Evolutionary conservation across 2,888 invertebrate genomes (phyloP).

Genomic region (Chalcosyrphus nemorum): DNA sequence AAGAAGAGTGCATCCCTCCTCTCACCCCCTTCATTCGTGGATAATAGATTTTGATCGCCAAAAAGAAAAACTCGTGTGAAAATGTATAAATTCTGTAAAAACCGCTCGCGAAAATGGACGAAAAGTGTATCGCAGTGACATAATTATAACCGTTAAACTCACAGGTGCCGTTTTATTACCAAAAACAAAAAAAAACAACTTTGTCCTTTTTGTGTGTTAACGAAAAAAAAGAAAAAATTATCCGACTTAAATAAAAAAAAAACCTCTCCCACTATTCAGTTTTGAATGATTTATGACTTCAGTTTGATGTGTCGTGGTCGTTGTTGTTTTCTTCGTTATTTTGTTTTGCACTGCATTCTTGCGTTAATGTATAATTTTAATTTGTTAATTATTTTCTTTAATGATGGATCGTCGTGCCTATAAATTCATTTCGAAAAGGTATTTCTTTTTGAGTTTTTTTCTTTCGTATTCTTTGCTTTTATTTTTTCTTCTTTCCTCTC

Average conservation of each 20-base stretch:
- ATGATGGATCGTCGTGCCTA: constrained; percentile 91
- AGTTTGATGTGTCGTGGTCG: constrained; percentile 70
- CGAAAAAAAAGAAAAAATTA: constrained; percentile 45
- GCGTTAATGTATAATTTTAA: constrained; percentile 79
- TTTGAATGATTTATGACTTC: constrained; percentile 65
- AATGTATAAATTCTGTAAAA: constrained; percentile 45
- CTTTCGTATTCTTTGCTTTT: constrained; percentile 80
- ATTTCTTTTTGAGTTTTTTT: constrained; percentile 84
- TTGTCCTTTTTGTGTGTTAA: constrained; percentile 49
- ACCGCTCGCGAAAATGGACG: constrained; percentile 64
- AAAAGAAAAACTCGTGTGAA: constrained; percentile 35
- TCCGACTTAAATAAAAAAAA: constrained; percentile 42
- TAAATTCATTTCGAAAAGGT: constrained; percentile 92
- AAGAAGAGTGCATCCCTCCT: constrained; percentile 25
- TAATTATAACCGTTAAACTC: constrained; percentile 40
- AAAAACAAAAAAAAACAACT: constrained; percentile 5
- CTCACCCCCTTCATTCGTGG: not conserved
- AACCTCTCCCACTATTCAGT: constrained; percentile 62
- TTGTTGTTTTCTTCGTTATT: constrained; percentile 70
- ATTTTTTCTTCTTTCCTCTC: constrained; percentile 14
- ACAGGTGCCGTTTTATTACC: constrained; percentile 59
- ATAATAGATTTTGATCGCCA: not conserved
- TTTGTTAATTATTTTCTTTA: constrained; percentile 82
- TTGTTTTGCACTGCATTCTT: constrained; percentile 74
- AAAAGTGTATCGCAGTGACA: constrained; percentile 58